Evolutionary conservation across 2,888 invertebrate species (phyloP), one percentile per base, ranked within the genome.

Genomic region (Pachymerium ferrugineum): DNA sequence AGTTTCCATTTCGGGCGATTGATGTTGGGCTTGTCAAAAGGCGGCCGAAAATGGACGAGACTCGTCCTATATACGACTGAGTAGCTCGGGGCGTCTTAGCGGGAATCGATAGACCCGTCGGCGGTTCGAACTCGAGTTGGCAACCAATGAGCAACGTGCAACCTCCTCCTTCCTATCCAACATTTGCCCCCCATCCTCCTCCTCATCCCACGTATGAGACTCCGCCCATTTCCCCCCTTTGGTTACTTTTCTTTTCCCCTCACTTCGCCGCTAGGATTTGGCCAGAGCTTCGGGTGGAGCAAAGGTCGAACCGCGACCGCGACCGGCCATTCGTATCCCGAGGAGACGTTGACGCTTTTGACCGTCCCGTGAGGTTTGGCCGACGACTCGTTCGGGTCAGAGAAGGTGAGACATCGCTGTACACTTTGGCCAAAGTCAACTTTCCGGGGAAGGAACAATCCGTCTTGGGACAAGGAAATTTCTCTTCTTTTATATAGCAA

Each of bases 21-120:
- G n/a, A n/a, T n/a, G n/a, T n/a, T n/a, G n/a, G n/a, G n/a, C n/a
- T n/a, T n/a, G n/a, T n/a, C n/a, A n/a, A n/a, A n/a, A n/a, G n/a
- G n/a, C n/a, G n/a, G n/a, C n/a, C n/a, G n/a, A n/a, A n/a, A n/a
- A n/a, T n/a, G 47, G 25, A 22, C 16, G 14, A 16, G 47, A 47
- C 47, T 47, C 47, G 54, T 25, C 25, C 54, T 54, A n/a, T n/a
- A n/a, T n/a, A n/a, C n/a, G n/a, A n/a, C n/a, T n/a, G n/a, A n/a
- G n/a, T n/a, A 22, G 54, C 54, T 54, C 54, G 22, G 54, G 54
- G 54, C 54, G 54, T 54, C 54, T 54, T 54, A 54, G 54, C 54
- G 54, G 54, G 54, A 54, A 54, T 54, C 54, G 54, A 54, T 54
- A 54, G 54, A 54, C 54, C 54, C 54, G 54, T 54, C 54, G 54